Evolutionary conservation across 2,888 invertebrate species (phyloP), one percentile per base, ranked within the genome.

Genomic region (Petrolisthes cinctipes): DNA sequence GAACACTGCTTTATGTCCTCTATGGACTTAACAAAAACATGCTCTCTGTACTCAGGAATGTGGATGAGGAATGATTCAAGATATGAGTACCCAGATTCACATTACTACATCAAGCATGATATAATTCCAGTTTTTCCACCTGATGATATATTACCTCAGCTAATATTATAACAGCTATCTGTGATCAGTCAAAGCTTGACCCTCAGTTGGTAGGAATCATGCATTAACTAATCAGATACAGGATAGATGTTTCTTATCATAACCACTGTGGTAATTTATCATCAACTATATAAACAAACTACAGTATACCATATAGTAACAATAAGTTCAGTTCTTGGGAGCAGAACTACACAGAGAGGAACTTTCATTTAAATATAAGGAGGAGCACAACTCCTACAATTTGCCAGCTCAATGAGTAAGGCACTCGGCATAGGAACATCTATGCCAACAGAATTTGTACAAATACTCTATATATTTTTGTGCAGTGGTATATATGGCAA

Each of bases 331-430:
- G 71, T n/a, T 71, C 71, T 71, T 71, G 71, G 71, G 71, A 83
- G 82, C 82, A 82, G 75, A 73, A 75, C 75, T 83, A 83, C 71
- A 82, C 14, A 71, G 82, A 23, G 79, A 87, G 87, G 87, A 87
- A 87, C 87, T 87, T 80, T 83, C 79, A 83, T 57, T 37, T 71
- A 73, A 87, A 68, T 71, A 80, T 83, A 79, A 82, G 66, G 76
- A 54, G 83, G 87, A 87, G 83, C 73, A 87, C 71, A 82, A 87
- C 83, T 83, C 78, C 78, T 79, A 82, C 66, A 61, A 57, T 14
- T 79, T 73, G 81, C 71, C 71, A 79, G 61, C 56, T 23, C 81
- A 86, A 54, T 53, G 56, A 51, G 76, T 73, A 81, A 88, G 76
- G 87, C 87, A 84, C 84, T 9, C 53, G 56, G 54, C 68, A 71